phyloP scores from a whole-genome alignment of 2,113 vertebrate species.

The Gracilinanus agilis region DNA sequence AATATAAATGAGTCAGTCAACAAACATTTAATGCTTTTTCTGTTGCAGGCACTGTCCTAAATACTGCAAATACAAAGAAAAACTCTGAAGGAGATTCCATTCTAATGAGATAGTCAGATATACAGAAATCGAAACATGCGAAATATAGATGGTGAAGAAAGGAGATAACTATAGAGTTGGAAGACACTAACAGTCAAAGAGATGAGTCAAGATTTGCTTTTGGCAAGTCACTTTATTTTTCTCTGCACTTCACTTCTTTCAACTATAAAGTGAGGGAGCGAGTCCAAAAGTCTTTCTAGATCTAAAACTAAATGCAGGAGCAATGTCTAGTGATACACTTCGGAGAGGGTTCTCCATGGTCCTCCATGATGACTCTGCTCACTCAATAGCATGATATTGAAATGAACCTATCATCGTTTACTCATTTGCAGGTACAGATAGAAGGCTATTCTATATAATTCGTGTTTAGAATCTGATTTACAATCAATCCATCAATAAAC shows the following conservation, averaged over 20 bases:
- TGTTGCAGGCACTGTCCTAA: neutral
- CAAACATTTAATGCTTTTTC: neutral
- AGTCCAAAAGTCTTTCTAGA: neutral
- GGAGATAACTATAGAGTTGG: neutral
- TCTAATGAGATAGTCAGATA: neutral
- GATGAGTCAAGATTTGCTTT: neutral
- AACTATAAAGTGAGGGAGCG: neutral
- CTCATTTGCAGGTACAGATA: neutral
- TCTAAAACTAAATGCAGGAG: neutral
- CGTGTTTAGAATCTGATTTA: neutral
- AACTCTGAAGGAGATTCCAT: neutral
- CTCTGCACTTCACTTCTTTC: neutral
- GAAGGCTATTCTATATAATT: neutral
- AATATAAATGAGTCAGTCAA: neutral
- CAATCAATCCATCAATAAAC: neutral
- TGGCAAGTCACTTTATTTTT: neutral
- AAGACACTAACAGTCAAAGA: neutral
- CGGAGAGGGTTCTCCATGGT: neutral
- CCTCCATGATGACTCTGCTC: slow-evolving; percentile 26
- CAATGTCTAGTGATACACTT: neutral
- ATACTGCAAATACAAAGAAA: neutral
- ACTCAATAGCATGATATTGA: neutral
- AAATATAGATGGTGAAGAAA: neutral
- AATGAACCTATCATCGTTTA: neutral
- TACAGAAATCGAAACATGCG: neutral